phyloP scores from a whole-genome alignment of 2,113 vertebrate species.

The Carollia perspicillata region DNA sequence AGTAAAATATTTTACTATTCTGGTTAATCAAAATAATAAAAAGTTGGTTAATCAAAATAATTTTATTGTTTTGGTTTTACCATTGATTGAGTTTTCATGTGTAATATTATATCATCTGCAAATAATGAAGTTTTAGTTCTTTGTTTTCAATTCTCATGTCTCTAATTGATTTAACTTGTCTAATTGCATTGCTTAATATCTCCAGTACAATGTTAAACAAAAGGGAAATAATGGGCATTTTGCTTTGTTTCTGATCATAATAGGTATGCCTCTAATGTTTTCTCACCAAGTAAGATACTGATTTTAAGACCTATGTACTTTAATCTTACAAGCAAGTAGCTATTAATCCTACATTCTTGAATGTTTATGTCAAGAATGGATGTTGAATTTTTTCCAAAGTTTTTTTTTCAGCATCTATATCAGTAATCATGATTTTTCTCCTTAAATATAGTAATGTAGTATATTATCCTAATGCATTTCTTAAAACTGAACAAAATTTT shows the following conservation, averaged over 20 bases:
- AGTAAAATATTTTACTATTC: not conserved
- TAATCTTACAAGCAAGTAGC: not conserved
- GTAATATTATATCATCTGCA: not conserved
- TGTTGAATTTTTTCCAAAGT: not conserved
- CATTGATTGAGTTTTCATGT: not conserved
- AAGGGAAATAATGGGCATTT: not conserved
- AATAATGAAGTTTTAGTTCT: not conserved
- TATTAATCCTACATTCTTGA: not conserved
- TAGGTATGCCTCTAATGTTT: not conserved
- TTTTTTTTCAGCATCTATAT: not conserved
- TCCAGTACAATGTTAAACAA: not conserved
- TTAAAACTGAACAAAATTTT: not conserved
- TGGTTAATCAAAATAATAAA: not conserved
- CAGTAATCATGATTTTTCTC: not conserved
- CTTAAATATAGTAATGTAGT: not conserved
- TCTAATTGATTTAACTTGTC: not conserved
- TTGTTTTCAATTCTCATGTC: not conserved
- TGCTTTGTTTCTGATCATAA: constrained; percentile 12
- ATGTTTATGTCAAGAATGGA: not conserved
- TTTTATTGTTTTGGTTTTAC: not conserved
- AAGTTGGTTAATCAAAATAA: no score
- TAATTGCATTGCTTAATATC: not conserved
- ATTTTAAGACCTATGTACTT: not conserved
- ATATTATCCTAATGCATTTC: not conserved
- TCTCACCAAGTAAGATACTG: not conserved